phyloP scores from a whole-genome alignment of 2,797 vertebrate genomes.

The Cichlasoma orientale region DNA sequence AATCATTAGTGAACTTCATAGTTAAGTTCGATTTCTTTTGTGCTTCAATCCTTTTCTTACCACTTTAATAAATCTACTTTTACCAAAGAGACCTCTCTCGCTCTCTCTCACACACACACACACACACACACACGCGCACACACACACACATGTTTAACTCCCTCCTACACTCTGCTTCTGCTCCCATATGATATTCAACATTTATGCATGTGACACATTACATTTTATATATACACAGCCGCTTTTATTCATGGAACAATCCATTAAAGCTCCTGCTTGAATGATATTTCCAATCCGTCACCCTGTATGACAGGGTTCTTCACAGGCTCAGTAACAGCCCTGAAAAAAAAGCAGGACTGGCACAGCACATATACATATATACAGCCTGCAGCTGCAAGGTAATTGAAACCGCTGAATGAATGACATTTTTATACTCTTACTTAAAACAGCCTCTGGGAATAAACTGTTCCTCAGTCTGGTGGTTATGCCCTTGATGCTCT shows the following conservation, averaged over 20 bases:
- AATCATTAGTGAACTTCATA: background rate
- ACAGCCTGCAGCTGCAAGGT: background rate
- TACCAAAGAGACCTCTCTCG: background rate
- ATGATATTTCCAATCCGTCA: background rate
- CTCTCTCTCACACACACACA: too few species aligned
- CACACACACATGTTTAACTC: background rate
- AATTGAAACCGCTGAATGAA: constrained; percentile 2
- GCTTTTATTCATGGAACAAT: background rate
- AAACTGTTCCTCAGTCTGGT: too few species aligned
- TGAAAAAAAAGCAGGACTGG: background rate
- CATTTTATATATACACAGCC: background rate
- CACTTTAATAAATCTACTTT: background rate
- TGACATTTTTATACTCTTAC: background rate
- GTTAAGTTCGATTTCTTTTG: background rate
- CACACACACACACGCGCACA: background rate
- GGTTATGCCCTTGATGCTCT: too few species aligned
- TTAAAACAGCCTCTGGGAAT: background rate
- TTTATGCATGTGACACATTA: background rate
- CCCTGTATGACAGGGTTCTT: constrained; percentile 6
- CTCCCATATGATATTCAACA: background rate
- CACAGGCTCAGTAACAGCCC: background rate
- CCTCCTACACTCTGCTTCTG: background rate
- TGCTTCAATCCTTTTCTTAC: background rate
- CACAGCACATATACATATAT: too few species aligned
- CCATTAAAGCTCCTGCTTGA: background rate